Base-by-base conservation (phyloP, 2,113 vertebrate genomes). In the Triplophysa tibetana region DNA sequence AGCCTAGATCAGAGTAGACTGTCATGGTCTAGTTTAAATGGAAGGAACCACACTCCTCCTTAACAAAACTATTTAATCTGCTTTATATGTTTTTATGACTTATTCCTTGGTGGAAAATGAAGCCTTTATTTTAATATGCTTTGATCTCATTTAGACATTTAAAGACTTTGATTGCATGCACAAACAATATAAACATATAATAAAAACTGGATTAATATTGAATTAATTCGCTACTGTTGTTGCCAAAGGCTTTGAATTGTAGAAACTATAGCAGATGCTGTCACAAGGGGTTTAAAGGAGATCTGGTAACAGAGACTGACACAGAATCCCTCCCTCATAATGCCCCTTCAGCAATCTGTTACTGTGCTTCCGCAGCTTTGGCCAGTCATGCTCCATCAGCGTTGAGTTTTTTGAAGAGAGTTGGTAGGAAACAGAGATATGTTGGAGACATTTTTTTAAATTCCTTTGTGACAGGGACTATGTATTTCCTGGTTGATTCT, bases 221-320 rank as follows among this genome's bases (percentile, higher is more conserved):
- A 65, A 38, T 77, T 52, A 21, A 54, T 52, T 12, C 14, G 52
- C 45, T 77, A 45, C 74, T 62, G 21, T 29, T 19, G 54, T 19
- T 48, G 43, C 72, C 21, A 26, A 77, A 54, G 43, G 26, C 62
- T 74, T 65, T 38, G 43, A 45, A 10, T 65, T 54, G 45, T 52
- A 24, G 24, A 50, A 63, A 63, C 12, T 41, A 29, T 7, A 43
- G 38, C 38, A 45, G 12, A 16, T 13, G 56, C 56, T 24, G 58
- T 43, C 38, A 13, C 16, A 62, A 41, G 23, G 21, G 41, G 72
- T 63, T 75, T 75, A 45, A 75, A 63, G 21, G 41, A 75, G 72
- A 48, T 75, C 58, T 75, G 38, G 63, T 63, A 21, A 75, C 41
- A 75, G 33, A 65, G 74, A 77, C 62, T 77, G 62, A 19, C 74